Evolutionary conservation across 2,797 vertebrate genomes (phyloP), one percentile per base, ranked within the genome.

Genomic region (Gorsachius magnificus): DNA sequence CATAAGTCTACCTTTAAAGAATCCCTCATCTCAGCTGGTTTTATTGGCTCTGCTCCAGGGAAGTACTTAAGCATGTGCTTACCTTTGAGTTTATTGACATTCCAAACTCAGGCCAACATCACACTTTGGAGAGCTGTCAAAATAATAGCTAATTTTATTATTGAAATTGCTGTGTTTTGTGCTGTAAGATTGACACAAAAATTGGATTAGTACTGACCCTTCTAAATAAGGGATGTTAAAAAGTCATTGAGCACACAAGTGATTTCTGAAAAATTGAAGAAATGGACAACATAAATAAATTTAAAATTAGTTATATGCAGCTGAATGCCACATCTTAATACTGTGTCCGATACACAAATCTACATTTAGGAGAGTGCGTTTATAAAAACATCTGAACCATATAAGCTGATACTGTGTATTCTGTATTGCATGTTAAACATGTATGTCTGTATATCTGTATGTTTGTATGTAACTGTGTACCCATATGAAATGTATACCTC

Each of bases 91-190:
- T 93, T 84, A 61, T 46, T 89, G 63, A 54, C 45, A 57, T 92
- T 82, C 60, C 56, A 83, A 74, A 80, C 61, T 89, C 60, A 61
- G 80, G 48, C 70, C 53, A 93, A 64, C 64, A 90, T 80, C 80
- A 64, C 48, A 64, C 63, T 94, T 95, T 70, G 70, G 58, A 96
- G 46, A 91, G 8, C 51, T 88, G 80, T 90, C 81, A 89, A 92
- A 95, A 93, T 80, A 84, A 65, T 88, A 90, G 88, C 58, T 61
- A 45, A 88, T 95, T 92, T 94, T 95, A 68, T 94, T 92, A 68
- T 63, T 92, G 75, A 96, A 95, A 85, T 89, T 87, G 19, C 45
- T 46, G 38, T 71, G 38, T 25, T 96, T 94, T 87, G 70, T 66
- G 26, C 66, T 87, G 72, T 53, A 75, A 85, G 57, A 11, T 54